Percentiles rank a stretch among this genome's conserved stretches.
These are phyloP conservation scores for Siphamia tubifer DNA, from an alignment of 2,113 vertebrate species.

Conservation along the genomic window DNA sequence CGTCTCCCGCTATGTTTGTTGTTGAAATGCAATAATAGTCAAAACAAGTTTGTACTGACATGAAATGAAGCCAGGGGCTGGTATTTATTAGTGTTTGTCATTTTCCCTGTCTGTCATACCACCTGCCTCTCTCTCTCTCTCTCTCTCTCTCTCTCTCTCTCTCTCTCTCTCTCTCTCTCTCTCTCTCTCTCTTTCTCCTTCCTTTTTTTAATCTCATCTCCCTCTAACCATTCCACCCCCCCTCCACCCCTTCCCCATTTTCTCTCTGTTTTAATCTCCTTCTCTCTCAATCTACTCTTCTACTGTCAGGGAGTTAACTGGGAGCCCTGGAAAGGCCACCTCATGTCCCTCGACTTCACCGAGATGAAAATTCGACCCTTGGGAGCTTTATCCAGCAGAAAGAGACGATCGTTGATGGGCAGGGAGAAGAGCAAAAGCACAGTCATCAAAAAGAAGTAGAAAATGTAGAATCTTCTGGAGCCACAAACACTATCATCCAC, in stretches of 20 bases:
- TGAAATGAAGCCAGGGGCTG: constrained; percentile 54
- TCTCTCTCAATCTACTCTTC: neutral
- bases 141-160: too few species aligned
- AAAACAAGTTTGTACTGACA: constrained; percentile 53
- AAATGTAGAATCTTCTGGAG: neutral
- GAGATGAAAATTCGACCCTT: constrained; percentile 87
- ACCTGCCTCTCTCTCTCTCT: neutral
- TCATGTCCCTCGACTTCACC: constrained; percentile 86
- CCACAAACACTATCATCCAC: neutral
- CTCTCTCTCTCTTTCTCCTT: too few species aligned
- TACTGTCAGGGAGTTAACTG: constrained; percentile 86
- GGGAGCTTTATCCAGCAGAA: constrained; percentile 69
- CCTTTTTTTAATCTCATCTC: neutral
- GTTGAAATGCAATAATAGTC: constrained; percentile 53
- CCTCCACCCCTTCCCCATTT: neutral
- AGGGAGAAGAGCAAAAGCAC: constrained; percentile 46
- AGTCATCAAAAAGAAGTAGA: constrained; percentile 19
- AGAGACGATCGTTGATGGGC: constrained; percentile 70
- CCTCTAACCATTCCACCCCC: neutral
- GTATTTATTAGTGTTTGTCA: constrained; percentile 55
- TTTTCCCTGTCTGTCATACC: constrained; percentile 21
- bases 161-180: too few species aligned
- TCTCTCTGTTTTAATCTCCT: neutral
- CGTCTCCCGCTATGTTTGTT: constrained; percentile 42
- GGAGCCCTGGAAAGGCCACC: constrained; percentile 91